Evolutionary conservation across 1,140 invertebrate genomes (phyloP), one percentile per base, ranked within the genome.

Genomic region (Pseudoatta argentina): DNA sequence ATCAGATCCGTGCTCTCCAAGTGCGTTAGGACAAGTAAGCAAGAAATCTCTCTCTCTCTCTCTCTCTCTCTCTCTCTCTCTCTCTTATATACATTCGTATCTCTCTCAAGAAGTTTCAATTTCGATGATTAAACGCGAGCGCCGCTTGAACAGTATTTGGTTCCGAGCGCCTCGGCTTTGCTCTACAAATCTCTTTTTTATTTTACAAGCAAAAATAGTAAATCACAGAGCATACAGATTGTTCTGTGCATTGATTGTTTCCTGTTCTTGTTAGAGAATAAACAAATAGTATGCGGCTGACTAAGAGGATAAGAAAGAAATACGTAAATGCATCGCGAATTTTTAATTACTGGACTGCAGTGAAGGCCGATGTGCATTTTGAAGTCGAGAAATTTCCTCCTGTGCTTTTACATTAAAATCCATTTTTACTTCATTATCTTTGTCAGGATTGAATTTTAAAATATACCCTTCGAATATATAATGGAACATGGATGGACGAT

Each of bases 41-140:
- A 12, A 61, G 24, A 72, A 73, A 2, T 71, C n/a, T 24, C 39
- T 21, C 3, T 61, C 14, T 30, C 4, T 69, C 24, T 30, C 30
- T 30, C 3, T 30, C 30, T 24, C 24, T 24, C 24, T 24, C 24
- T 24, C 1, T 48, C 10, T 69, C 24, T 30, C 30, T 30, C 3
- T 30, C 30, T n/a, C 5, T 30, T 78, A n/a, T 34, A 64, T 51
- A 78, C 6, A 67, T n/a, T 16, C 16, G 12, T 61, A 10, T 75
- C 1, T 83, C 6, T 73, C 39, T 75, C 39, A 75, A 83, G 79
- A 83, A 83, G 69, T 83, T 83, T 83, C 79, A 83, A 83, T 83
- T 83, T 61, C 39, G 55, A 83, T 83, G 79, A 83, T 83, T 83
- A 83, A 75, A 83, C 55, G 79, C 55, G 67, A 73, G 55, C 64